phyloP scores from a whole-genome alignment of 1,140 invertebrate species.

The Potamilus streckersoni region DNA sequence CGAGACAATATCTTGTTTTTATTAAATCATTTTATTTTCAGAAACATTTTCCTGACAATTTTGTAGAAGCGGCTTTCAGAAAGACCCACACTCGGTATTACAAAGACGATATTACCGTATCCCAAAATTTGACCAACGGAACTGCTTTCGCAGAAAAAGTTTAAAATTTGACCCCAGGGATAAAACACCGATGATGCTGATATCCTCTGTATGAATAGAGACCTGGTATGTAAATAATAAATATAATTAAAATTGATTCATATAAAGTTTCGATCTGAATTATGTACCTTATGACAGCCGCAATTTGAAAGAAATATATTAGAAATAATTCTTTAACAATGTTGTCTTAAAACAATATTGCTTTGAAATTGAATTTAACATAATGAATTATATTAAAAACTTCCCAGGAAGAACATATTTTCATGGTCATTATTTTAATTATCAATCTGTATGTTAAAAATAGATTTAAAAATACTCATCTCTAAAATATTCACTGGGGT shows the following conservation, averaged over 20 bases:
- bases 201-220: constrained; percentile 75
- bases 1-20: too few species aligned
- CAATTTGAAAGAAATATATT: neutral
- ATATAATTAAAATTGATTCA: neutral
- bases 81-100: too few species aligned
- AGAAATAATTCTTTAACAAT: neutral
- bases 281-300: neutral
- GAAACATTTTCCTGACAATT: too few species aligned
- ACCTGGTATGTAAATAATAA: too few species aligned
- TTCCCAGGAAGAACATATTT: constrained; percentile 72
- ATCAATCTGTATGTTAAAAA: too few species aligned
- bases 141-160: constrained; percentile 11
- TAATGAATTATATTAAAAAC: too few species aligned
- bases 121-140: constrained; percentile 2
- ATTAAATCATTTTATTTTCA: too few species aligned
- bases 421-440: constrained; percentile 77
- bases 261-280: neutral
- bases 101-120: too few species aligned
- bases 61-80: too few species aligned
- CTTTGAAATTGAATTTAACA: too few species aligned
- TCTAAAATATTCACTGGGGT: too few species aligned
- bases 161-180: constrained; percentile 30
- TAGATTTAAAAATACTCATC: too few species aligned
- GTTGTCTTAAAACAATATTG: neutral
- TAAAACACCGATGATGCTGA: constrained; percentile 81